Percentiles rank a stretch among this genome's conserved stretches.
Conservation (phyloP, 1,140 invertebrate genomes). For the Platorchestia sp. region DNA sequence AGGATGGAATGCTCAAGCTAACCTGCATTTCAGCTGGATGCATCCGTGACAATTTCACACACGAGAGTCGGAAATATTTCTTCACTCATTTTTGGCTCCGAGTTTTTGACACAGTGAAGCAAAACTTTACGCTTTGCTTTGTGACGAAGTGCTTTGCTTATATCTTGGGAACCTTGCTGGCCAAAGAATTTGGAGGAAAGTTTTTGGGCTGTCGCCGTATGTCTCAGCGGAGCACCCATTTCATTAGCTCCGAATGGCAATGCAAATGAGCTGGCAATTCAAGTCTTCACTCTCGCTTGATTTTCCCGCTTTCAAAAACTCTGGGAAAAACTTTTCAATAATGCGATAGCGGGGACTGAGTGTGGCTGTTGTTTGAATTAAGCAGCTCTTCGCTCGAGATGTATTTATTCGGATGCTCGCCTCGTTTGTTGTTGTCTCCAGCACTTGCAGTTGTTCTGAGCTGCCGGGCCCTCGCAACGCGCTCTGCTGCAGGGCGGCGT, state of each 20-base stretch:
- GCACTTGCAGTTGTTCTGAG: not conserved
- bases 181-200: not conserved
- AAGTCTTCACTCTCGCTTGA: constrained; percentile 49
- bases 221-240: constrained; percentile 46
- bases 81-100: not conserved
- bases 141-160: constrained; percentile 12
- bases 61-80: not conserved
- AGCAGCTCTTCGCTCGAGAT: constrained; percentile 16
- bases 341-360: constrained; percentile 48
- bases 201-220: constrained; percentile 46
- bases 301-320: constrained; percentile 51
- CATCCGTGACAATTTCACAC: not conserved
- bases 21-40: not conserved
- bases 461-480: no score
- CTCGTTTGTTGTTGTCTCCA: not conserved
- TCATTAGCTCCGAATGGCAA: constrained; percentile 51
- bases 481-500: not conserved
- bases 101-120: not conserved
- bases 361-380: constrained; percentile 40
- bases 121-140: constrained; percentile 26
- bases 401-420: constrained; percentile 18
- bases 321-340: constrained; percentile 47
- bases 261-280: constrained; percentile 54
- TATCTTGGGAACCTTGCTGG: constrained; percentile 25
- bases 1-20: not conserved